These are phyloP conservation scores for Barypeithes pellucidus DNA, from an alignment of 2,888 invertebrate species.

Conservation along the genomic window DNA sequence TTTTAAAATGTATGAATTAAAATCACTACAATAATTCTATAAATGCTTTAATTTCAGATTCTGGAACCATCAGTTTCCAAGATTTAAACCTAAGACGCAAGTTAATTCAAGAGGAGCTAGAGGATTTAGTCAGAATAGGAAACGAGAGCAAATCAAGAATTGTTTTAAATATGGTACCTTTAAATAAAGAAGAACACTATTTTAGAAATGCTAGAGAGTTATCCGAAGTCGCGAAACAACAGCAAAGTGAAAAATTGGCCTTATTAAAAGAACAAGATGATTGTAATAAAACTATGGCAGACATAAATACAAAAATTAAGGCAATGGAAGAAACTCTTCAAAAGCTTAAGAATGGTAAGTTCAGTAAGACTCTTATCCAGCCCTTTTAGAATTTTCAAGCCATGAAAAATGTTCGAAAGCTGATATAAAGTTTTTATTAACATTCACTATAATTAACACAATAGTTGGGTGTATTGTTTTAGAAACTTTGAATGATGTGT, in stretches of 20 bases:
- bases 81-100: conserved; percentile 17
- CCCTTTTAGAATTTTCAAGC: no score
- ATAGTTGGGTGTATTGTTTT: no score
- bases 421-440: no score
- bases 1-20: not conserved
- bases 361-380: not conserved
- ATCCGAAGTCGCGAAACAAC: not conserved
- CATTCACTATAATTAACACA: no score
- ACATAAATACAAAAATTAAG: conserved; percentile 29
- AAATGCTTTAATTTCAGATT: conserved; percentile 10
- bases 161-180: not conserved
- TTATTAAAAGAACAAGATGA: conserved; percentile 7
- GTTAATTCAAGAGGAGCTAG: conserved; percentile 13
- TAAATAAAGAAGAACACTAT: not conserved
- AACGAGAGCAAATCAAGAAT: not conserved
- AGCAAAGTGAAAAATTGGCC: not conserved
- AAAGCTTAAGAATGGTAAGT: conserved; percentile 36
- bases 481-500: no score
- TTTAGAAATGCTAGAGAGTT: not conserved
- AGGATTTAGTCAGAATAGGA: not conserved
- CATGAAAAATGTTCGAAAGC: no score
- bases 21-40: not conserved
- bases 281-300: conserved; percentile 9
- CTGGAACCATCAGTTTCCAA: conserved; percentile 1
- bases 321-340: conserved; percentile 12